Evolutionary conservation across 2,113 vertebrate species (phyloP).

Genomic region (Lepidiolamprologus cunningtoni): DNA sequence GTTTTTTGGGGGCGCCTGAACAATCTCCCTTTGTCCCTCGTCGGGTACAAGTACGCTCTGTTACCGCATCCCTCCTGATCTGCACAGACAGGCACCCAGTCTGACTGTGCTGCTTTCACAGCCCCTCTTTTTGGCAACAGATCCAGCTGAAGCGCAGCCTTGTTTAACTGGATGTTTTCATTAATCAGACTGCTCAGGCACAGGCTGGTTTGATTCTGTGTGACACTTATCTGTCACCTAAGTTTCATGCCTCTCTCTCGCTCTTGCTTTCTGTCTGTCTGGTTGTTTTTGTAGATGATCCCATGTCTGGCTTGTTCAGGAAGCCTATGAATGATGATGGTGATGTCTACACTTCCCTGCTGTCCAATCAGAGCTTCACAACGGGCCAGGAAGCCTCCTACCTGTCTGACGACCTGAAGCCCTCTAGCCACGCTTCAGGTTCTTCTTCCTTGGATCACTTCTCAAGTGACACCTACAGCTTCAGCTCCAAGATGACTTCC

Average conservation of each 20-base stretch:
- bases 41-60: slow-evolving; percentile 55
- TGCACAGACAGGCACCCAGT: slow-evolving; percentile 15
- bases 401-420: slow-evolving; percentile 76
- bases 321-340: slow-evolving; percentile 70
- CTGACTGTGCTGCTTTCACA: slow-evolving; percentile 3
- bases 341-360: slow-evolving; percentile 88
- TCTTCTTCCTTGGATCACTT: slow-evolving; percentile 68
- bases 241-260: not conserved
- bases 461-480: slow-evolving; percentile 73
- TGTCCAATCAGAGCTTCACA: slow-evolving; percentile 76
- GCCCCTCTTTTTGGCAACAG: slow-evolving; percentile 3
- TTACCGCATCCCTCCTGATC: slow-evolving; percentile 50
- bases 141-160: not conserved
- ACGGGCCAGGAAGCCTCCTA: slow-evolving; percentile 75
- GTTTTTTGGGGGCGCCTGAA: slow-evolving; percentile 22
- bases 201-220: slow-evolving; percentile 10
- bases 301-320: slow-evolving; percentile 63
- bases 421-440: slow-evolving; percentile 39
- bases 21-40: slow-evolving; percentile 56
- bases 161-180: slow-evolving; percentile 25
- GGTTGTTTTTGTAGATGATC: slow-evolving; percentile 69
- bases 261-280: not conserved
- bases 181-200: slow-evolving; percentile 8
- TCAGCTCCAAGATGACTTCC: slow-evolving; percentile 87
- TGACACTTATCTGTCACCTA: not conserved